Base-by-base conservation (phyloP, 2,113 vertebrate species). In the Fregata magnificens region DNA sequence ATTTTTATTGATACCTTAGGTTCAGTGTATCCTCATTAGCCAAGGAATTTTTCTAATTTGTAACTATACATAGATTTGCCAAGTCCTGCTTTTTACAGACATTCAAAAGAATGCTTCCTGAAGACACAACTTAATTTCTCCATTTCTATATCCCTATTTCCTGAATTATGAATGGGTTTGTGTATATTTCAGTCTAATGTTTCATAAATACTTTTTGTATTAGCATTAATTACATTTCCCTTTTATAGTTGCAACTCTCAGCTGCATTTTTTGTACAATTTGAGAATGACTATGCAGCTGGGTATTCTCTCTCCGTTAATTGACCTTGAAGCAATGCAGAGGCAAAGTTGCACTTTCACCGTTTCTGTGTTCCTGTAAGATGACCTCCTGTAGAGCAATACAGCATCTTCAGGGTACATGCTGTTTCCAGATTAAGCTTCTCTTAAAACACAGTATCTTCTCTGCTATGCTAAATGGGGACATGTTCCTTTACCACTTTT, bases 251-350 rank as follows among this genome's bases (percentile, higher is more conserved):
- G 55, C 45, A 90, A 67, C 6, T 32, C 83, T 59, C 86, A 71
- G 28, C 11, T 73, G 55, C 74, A 22, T 93, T 74, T 87, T 58
- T 71, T 5, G 11, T 80, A 74, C 74, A 59, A 25, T 53, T 55
- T 47, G 63, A 85, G 74, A 74, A 63, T 76, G 81, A 63, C 73
- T 34, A 7, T 40, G 59, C 66, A 85, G 84, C 84, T 80, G 73
- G 61, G 56, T 59, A 82, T 84, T 87, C 56, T 91, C 73, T 82
- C 72, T 36, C 81, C 78, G 59, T 66, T 93, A 93, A 94, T 10
- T 96, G 95, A 95, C 79, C 94, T 93, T 97, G 97, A 96, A 92
- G 79, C 80, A 93, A 63, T 40, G 92, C 96, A 97, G 95, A 95
- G 62, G 71, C 92, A 92, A 94, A 95, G 76, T 7, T 86, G 92